Conservation (phyloP, 2,113 vertebrate genomes). For the Rana temporaria region DNA sequence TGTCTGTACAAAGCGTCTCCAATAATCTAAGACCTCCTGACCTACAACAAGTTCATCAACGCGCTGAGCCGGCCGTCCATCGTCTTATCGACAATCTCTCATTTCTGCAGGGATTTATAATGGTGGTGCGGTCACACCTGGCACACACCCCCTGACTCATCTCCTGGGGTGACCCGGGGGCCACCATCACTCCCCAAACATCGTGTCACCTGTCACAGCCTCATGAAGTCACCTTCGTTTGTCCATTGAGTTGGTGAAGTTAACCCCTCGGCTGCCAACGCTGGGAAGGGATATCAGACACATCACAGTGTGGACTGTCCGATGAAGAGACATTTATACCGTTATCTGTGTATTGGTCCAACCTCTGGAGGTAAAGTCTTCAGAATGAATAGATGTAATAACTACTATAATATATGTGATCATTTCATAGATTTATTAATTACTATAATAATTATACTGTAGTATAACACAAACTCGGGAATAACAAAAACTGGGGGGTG, state of each 20-base stretch:
- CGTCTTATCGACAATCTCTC: not conserved
- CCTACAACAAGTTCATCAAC: not conserved
- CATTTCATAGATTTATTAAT: too few species aligned
- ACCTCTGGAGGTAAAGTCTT: too few species aligned
- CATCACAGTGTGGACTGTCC: too few species aligned
- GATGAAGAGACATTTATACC: too few species aligned
- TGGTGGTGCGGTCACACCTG: not conserved
- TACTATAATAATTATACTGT: too few species aligned
- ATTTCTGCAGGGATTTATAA: constrained; percentile 11
- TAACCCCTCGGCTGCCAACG: constrained; percentile 3
- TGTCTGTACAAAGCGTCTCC: too few species aligned
- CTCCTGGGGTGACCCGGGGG: not conserved
- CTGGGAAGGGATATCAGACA: not conserved
- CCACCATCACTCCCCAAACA: not conserved
- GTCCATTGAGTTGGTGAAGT: not conserved
- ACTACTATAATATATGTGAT: too few species aligned
- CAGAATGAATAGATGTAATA: too few species aligned
- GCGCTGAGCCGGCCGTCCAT: constrained; percentile 2
- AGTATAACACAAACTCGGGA: too few species aligned
- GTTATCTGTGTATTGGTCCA: too few species aligned
- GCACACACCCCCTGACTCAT: constrained; percentile 20
- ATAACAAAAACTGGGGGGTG: too few species aligned
- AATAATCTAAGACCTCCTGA: not conserved
- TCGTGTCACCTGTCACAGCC: not conserved
- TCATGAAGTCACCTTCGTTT: constrained; percentile 26